phyloP scores from a whole-genome alignment of 2,888 invertebrate species.

The Meteorus colon region DNA sequence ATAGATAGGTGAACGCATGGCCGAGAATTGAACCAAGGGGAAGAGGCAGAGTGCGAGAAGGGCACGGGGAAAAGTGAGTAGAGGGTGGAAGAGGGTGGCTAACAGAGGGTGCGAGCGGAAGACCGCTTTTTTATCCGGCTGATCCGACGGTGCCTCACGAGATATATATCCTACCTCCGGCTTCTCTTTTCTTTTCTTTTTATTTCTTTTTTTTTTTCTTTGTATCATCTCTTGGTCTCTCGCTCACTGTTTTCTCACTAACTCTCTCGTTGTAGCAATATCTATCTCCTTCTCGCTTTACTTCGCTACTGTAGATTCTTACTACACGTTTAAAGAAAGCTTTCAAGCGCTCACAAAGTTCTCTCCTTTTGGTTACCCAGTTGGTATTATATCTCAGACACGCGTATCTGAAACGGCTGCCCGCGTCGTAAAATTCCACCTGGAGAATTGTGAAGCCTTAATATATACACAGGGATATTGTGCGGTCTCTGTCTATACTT shows the following conservation, averaged over 20 bases:
- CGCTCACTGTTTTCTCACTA: not conserved
- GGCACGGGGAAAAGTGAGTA: conserved; percentile 27
- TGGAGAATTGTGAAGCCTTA: conserved; percentile 52
- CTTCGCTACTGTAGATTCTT: conserved; percentile 40
- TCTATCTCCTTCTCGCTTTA: conserved; percentile 51
- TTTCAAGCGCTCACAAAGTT: conserved; percentile 43
- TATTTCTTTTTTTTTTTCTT: conserved; percentile 39
- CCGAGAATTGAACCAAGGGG: conserved; percentile 37
- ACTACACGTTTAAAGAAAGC: conserved; percentile 51
- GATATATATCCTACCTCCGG: conserved; percentile 48
- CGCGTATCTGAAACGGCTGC: conserved; percentile 50
- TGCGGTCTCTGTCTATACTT: not conserved
- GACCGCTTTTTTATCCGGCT: conserved; percentile 52
- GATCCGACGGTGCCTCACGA: conserved; percentile 50
- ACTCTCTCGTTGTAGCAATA: conserved; percentile 18
- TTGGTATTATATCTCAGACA: conserved; percentile 49
- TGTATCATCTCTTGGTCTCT: conserved; percentile 38
- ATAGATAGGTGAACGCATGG: conserved; percentile 42
- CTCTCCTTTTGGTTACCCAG: conserved; percentile 23
- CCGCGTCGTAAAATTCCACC: conserved; percentile 52
- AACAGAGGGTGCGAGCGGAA: conserved; percentile 49
- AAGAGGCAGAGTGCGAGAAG: conserved; percentile 37
- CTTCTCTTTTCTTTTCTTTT: conserved; percentile 33
- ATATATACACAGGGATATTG: conserved; percentile 24
- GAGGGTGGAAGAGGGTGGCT: conserved; percentile 38